Evolutionary conservation across 2,888 invertebrate genomes (phyloP), one percentile per base, ranked within the genome.

Genomic region (Phymatocera aterrima): DNA sequence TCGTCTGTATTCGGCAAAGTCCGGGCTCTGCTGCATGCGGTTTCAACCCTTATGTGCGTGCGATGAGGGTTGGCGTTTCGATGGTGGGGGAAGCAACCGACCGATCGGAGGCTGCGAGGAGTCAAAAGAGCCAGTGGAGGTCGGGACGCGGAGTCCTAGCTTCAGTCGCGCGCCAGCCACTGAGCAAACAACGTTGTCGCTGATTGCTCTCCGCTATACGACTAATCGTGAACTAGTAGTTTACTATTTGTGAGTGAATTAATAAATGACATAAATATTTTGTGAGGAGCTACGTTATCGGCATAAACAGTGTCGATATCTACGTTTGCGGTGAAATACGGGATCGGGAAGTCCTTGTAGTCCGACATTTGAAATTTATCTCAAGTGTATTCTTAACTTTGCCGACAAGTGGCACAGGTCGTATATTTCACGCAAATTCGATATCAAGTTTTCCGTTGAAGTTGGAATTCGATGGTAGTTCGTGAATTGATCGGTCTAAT

Each of bases 161-260:
- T 86, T 88, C 89, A 89, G 89, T 89, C 85, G 89, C 85, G 86
- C 88, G 88, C 86, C 87, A 85, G 87, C 86, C 87, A 85, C 86
- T 86, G 88, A 86, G 84, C 84, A 84, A 83, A 83, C 83, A 72
- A 48, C 48, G 72, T 72, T 72, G 48, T 18, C 48, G 72, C 34
- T 31, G 72, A 31, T 5, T 31, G 48, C 10, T 72, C 34, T 18
- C n/a, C 10, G 72, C 51, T 51, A 31, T 18, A 28, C 24, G 51
- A 18, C 12, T 10, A 31, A 34, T 21, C 51, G 72, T 72, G 34
- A 48, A 72, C 51, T 72, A 12, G 34, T 51, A 18, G 21, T 65
- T 18, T 65, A 37, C 28, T 34, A 51, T 51, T 48, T 34, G 0
- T 51, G 8, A 51, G 15, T 24, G 6, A 4, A 6, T 68, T 24